A percentile compares a stretch with the other conserved stretches of the same genome.
phyloP scores from a whole-genome alignment of 2,113 vertebrate species.

The Tinamus guttatus region DNA sequence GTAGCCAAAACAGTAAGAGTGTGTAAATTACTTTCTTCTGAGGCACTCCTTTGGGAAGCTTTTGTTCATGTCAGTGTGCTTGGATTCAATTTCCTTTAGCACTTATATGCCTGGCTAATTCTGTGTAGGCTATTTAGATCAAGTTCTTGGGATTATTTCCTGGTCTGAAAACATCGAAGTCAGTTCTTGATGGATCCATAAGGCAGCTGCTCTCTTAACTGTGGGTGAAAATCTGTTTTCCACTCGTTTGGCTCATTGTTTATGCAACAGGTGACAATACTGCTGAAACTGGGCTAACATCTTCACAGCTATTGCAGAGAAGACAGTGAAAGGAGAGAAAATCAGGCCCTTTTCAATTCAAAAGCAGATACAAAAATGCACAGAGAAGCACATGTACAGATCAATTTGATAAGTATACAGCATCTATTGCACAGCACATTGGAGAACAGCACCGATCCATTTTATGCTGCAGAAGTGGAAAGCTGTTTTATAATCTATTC shows the following conservation, averaged over 20 bases:
- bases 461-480: background rate
- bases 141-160: background rate
- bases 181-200: accelerated
- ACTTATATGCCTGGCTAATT: background rate
- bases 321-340: background rate
- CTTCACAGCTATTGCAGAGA: background rate
- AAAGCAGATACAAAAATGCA: background rate
- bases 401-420: background rate
- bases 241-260: background rate
- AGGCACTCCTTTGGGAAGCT: background rate
- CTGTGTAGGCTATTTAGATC: background rate
- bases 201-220: background rate
- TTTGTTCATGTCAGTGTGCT: background rate
- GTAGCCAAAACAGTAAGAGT: background rate
- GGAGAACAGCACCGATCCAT: background rate
- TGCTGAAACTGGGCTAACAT: background rate
- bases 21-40: background rate
- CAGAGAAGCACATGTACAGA: background rate
- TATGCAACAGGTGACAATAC: background rate
- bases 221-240: background rate
- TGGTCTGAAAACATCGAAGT: background rate
- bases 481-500: background rate
- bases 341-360: background rate
- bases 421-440: background rate
- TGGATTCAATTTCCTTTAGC: background rate